Base-by-base conservation (phyloP, 2,888 invertebrate genomes). In the Idaea dimidiata region DNA sequence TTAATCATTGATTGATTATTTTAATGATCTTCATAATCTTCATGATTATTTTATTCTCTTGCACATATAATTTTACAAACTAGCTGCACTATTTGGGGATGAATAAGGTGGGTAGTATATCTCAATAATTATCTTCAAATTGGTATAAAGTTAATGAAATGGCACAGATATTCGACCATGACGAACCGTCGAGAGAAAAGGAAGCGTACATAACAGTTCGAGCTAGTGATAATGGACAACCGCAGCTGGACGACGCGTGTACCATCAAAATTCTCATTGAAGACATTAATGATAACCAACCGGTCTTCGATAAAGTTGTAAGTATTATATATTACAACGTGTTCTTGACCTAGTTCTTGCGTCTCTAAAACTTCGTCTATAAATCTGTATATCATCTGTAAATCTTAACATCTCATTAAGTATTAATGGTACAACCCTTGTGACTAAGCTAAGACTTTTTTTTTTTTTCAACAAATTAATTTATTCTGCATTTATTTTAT, bases 201-300 rank as follows among this genome's bases (percentile, higher is more conserved):
- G 97, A 95, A 89, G 95, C 94, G 66, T 97, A 97, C 79, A 94
- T 97, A 59, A 98, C 97, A 43, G 97, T 99, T 7, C 95, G 97
- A 82, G 99, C 98, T 0, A 97, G 96, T 64, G 99, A 99, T 89
- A 97, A 98, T 84, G 99, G 99, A 0, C 94, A 95, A 72, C 98
- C 98, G 0, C 95, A 96, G 59, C 91, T 99, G 61, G 97, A 97
- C 75, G 98, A 98, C 77, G 97, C 97, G 62, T 99, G 99, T 87
- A 98, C 98, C 6, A 97, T 99, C 83, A 97, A 96, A 92, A 97
- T 98, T 62, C 95, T 95, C 68, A 96, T 99, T 70, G 95, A 95
- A 79, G 99, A 99, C 88, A 95, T 97, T 80, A 99, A 99, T 89
- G 99, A 99, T 86, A 99, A 99, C 81, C 92, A 89, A 16, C 97